Evolutionary conservation across 1,140 invertebrate species (phyloP), one percentile per base, ranked within the genome.

Genomic region (Aphaenogaster ashmeadi): DNA sequence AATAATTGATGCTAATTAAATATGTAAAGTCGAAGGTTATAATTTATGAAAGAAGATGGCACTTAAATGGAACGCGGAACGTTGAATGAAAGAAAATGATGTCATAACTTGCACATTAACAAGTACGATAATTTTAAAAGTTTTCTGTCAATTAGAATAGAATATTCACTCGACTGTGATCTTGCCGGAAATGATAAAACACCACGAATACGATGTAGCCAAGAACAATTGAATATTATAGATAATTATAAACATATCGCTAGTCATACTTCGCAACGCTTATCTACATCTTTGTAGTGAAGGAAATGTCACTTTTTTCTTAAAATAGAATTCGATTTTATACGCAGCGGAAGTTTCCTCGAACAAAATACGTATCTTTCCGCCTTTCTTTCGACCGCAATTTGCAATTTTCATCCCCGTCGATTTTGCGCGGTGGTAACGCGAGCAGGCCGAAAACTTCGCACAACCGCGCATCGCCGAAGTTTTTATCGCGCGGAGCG

Each of bases 371-470:
- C n/a, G 27, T 69, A 54, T 41, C 13, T 60, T 58, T 56, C 27
- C 15, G n/a, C 36, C 21, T 72, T 71, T 69, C 64, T 81, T 71
- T 21, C 13, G 38, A 71, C 13, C 8, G 27, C 69, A 74, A 75
- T 83, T 72, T 83, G 56, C 66, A 83, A 83, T 74, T 84, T 84
- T 21, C 33, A 83, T 74, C 6, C 8, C 33, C 33, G 67, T 50
- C 21, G 41, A 75, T 84, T 84, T 75, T 74, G 27, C 54, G 33
- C 11, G 11, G 8, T 13, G 66, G 41, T 71, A 41, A 50, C 13
- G 13, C 41, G 56, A 72, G 41, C 79, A 47, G 27, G 27, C 41
- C 47, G 80, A 75, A 74, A 84, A 84, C 80, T 60, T 84, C 3
- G 36, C 21, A 27, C n/a, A 27, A 52, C 33, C 18, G 56, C 33